These are phyloP conservation scores for Tragelaphus buxtoni DNA, from an alignment of 2,113 vertebrate species.

Conservation along the genomic window DNA sequence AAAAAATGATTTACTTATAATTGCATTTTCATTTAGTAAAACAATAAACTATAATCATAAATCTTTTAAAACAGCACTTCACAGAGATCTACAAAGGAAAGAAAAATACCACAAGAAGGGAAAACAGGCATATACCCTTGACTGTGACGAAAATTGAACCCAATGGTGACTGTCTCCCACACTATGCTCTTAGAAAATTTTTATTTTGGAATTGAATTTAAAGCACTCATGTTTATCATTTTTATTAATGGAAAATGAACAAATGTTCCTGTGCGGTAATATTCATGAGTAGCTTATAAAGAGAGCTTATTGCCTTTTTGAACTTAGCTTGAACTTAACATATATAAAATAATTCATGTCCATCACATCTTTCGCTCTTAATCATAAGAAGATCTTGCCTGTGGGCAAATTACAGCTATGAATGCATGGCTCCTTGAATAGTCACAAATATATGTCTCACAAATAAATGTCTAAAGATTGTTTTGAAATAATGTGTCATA, in stretches of 20 bases:
- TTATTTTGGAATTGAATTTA: not conserved
- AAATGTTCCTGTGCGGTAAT: not conserved
- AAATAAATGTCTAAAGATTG: constrained; percentile 31
- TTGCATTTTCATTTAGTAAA: constrained; percentile 62
- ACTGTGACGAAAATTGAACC: not conserved
- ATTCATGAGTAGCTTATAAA: not conserved
- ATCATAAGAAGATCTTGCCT: constrained; percentile 19
- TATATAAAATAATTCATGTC: not conserved
- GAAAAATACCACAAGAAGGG: not conserved
- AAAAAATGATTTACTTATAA: constrained; percentile 50
- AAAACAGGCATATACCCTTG: not conserved
- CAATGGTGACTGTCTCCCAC: not conserved
- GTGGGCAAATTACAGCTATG: constrained; percentile 19
- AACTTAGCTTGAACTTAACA: not conserved
- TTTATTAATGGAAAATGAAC: not conserved
- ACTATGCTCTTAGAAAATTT: not conserved
- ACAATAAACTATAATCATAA: constrained; percentile 11
- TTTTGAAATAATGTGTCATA: constrained; percentile 37
- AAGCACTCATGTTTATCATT: not conserved
- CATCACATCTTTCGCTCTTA: not conserved
- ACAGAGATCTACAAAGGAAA: not conserved
- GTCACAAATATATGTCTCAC: constrained; percentile 17
- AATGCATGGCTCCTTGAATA: constrained; percentile 19
- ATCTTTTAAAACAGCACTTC: not conserved
- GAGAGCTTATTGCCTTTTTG: not conserved